Percentiles rank a stretch among this genome's conserved stretches.
Evolutionary conservation across 2,888 invertebrate species (phyloP).

Genomic region (Melieria omissa): DNA sequence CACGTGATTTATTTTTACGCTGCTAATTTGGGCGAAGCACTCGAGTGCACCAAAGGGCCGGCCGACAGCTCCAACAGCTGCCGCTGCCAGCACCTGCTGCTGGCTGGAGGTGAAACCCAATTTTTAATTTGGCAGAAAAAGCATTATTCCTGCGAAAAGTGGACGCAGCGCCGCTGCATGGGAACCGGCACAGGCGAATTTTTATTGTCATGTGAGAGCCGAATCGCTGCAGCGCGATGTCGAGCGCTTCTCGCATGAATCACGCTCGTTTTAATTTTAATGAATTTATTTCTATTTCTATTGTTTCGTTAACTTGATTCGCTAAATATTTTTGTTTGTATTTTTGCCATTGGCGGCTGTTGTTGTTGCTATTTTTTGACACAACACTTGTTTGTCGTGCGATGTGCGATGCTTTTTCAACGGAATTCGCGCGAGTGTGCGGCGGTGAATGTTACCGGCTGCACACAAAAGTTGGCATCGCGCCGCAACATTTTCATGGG

Average conservation of each 20-base stretch:
- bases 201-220: background rate
- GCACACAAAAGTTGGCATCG: conserved; percentile 18
- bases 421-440: no score
- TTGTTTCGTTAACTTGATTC: conserved; percentile 4
- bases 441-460: no score
- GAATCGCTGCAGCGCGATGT: background rate
- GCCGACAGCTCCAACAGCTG: no score
- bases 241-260: conserved; percentile 13
- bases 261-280: conserved; percentile 2
- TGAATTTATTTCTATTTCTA: background rate
- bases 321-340: no score
- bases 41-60: no score
- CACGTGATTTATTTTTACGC: conserved; percentile 26
- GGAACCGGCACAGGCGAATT: background rate
- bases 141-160: no score
- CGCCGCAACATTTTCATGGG: background rate
- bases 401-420: background rate
- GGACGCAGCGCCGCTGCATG: background rate
- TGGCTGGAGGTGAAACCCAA: no score
- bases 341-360: no score
- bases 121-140: no score
- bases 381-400: background rate
- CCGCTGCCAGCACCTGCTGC: no score
- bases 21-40: no score
- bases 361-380: no score